These are phyloP conservation scores for Eira barbara DNA, from an alignment of 2,113 vertebrate genomes.

Conservation along the genomic window DNA sequence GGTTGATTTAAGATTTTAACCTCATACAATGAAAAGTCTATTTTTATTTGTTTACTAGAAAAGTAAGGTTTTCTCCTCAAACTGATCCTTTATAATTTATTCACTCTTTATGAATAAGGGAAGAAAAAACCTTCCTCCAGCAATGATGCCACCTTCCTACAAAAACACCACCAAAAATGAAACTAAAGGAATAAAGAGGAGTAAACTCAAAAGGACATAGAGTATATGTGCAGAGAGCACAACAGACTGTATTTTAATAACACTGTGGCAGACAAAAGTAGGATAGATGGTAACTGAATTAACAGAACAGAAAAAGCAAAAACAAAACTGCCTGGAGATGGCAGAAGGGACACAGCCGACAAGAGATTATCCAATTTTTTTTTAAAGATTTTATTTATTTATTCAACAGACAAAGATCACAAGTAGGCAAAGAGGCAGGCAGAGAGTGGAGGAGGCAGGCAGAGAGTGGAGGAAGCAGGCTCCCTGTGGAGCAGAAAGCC, in stretches of 20 bases:
- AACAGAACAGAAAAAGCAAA: neutral
- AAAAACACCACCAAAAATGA: neutral
- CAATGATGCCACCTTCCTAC: neutral
- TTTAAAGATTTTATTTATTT: too few relatives aligned
- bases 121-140: neutral
- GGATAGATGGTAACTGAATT: neutral
- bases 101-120: neutral
- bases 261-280: neutral
- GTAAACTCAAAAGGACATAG: neutral
- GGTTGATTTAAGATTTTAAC: neutral
- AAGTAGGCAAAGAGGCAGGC: too few relatives aligned
- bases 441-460: too few relatives aligned
- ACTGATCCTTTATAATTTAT: neutral
- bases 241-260: neutral
- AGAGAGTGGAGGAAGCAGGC: too few relatives aligned
- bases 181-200: neutral
- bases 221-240: neutral
- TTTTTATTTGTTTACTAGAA: neutral
- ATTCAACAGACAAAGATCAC: too few relatives aligned
- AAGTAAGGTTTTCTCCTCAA: neutral
- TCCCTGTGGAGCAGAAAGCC: too few relatives aligned
- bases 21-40: neutral
- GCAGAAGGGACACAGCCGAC: neutral
- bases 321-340: neutral
- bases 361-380: neutral